Base-by-base conservation (phyloP, 2,113 vertebrate genomes). In the Macrotis lagotis region DNA sequence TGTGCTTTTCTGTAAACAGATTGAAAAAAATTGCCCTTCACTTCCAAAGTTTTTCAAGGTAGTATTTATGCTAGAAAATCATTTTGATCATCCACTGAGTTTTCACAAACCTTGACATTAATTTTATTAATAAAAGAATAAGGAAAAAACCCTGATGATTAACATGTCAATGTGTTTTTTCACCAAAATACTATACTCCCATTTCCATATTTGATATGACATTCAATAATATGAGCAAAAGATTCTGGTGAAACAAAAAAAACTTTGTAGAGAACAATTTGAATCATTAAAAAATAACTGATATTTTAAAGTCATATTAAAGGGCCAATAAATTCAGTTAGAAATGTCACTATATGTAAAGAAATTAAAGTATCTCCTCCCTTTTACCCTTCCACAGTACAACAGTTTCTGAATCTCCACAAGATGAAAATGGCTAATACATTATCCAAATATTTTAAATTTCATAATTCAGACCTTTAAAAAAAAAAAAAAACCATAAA, bases 31-130 rank as follows among this genome's bases (percentile, higher is more conserved):
- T 8, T 83, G 66, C 91, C 26, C 47, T 66, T n/a, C 28, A 48
- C 26, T 55, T 90, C 47, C 8, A 28, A 90, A 25, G 53, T 88
- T 91, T 91, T 95, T 93, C 48, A n/a, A 48, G 51, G 31, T 37
- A 83, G 10, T 92, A 94, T 50, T 93, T 50, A 28, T 53, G 94
- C 90, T 48, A 16, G 7, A 89, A 74, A 94, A 31, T 26, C 14
- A 91, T 49, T 88, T 52, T 91, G n/a, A 52, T 8, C 50, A 90
- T 89, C 47, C 52, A 48, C 48, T 93, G 31, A 2, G 52, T 91
- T 90, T 83, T 52, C 89, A 91, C 51, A 44, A 53, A 74, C 22
- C 51, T 93, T 95, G 90, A 50, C 50, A n/a, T 90, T 88, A 8
- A 2, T 19, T 91, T 96, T 97, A 74, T 44, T 91, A 66, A 90